A percentile compares a stretch with the other conserved stretches of the same genome.
phyloP scores from a whole-genome alignment of 2,113 vertebrate genomes.

The Thamnaconus septentrionalis region DNA sequence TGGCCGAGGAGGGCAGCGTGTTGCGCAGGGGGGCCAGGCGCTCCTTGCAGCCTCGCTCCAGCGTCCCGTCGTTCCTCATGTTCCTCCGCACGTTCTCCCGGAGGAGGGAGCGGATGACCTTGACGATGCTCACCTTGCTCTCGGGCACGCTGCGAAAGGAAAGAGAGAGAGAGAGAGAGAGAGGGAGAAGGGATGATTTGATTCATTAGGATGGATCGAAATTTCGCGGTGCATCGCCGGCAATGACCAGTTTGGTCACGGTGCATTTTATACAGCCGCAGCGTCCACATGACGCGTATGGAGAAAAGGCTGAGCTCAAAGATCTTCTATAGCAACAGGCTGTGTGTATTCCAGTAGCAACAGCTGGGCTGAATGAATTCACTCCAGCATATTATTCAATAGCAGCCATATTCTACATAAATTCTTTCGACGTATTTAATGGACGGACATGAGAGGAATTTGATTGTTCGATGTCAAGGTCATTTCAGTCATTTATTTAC shows the following conservation, averaged over 20 bases:
- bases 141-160: constrained; percentile 81
- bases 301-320: too few relatives aligned
- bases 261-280: too few relatives aligned
- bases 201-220: constrained; percentile 50
- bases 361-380: too few relatives aligned
- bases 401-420: too few relatives aligned
- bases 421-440: too few relatives aligned
- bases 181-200: constrained; percentile 32
- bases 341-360: too few relatives aligned
- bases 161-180: constrained; percentile 1
- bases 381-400: too few relatives aligned
- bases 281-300: too few relatives aligned
- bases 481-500: too few relatives aligned
- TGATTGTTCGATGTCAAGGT: too few relatives aligned
- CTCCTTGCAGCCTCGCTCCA: constrained; percentile 83
- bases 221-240: constrained; percentile 37
- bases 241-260: constrained; percentile 35
- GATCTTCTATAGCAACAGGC: too few relatives aligned
- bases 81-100: constrained; percentile 89
- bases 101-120: constrained; percentile 92
- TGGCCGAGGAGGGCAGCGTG: constrained; percentile 84
- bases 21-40: constrained; percentile 80
- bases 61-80: constrained; percentile 75
- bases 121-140: constrained; percentile 88
- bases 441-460: too few relatives aligned